Base-by-base conservation (phyloP, 2,113 vertebrate genomes). In the Xenus cinereus region DNA sequence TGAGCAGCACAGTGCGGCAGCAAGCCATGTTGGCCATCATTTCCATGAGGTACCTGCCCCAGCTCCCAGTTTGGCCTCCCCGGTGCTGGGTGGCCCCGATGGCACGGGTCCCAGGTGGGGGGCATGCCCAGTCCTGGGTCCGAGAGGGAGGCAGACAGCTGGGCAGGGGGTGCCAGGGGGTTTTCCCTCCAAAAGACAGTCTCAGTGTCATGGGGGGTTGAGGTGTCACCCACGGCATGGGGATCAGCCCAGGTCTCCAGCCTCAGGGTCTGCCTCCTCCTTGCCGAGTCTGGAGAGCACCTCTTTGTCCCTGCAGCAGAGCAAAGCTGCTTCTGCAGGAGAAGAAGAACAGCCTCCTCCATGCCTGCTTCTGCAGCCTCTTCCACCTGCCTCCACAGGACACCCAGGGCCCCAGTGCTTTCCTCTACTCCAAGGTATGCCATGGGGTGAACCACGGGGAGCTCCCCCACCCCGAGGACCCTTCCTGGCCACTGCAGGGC, bases 71-170 rank as follows among this genome's bases (percentile, higher is more conserved):
- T 28, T 66, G 50, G 23, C 60, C 32, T 33, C 14, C 68, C 30
- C 1, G 1, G 32, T 41, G 50, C 33, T 3, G 5, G 41, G 69
- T 1, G 2, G 35, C n/a, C 28, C 32, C 2, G 0, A 62, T 1
- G 10, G 46, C 30, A n/a, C 63, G 1, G 2, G 9, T n/a, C 35
- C 74, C 51, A 20, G 41, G 19, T 27, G 26, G 32, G 39, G 43
- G 21, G 7, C 39, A 33, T 27, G 13, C 18, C 30, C 24, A 35
- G 37, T 21, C 21, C 43, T 19, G 17, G 14, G 28, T 33, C 17
- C 4, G 1, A 53, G 32, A 64, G 28, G 50, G 14, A 43, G 22
- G 27, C 45, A 57, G 51, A 7, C 12, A n/a, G 43, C 50, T 30
- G 51, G n/a, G 57, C 43, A 50, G n/a, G n/a, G 43, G 6, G 9